Conservation (phyloP, 2,797 vertebrate species). For the Tenualosa ilisha region DNA sequence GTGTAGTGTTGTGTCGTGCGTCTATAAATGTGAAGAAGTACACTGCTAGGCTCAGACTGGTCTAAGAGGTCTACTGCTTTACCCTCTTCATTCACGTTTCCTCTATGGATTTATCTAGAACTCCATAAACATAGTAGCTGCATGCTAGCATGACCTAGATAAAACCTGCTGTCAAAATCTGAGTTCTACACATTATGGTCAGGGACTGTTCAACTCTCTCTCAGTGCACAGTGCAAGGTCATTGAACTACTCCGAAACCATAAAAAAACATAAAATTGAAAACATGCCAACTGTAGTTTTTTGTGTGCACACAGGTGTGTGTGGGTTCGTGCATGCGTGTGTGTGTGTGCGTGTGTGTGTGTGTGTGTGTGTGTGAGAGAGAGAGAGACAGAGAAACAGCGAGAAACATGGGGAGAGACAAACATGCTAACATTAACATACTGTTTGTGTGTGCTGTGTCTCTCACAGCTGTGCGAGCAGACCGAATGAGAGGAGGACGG, state of each 20-base stretch:
- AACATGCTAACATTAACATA: background rate
- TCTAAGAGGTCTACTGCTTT: background rate
- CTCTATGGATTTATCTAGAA: slow-evolving; percentile 53
- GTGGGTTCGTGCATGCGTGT: background rate
- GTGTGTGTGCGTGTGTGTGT: background rate
- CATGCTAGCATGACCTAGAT: slow-evolving; percentile 55
- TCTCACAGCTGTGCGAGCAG: slow-evolving; percentile 76
- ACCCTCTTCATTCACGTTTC: background rate
- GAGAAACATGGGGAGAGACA: background rate
- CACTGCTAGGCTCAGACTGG: background rate
- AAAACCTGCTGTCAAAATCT: slow-evolving; percentile 17
- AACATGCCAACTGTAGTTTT: background rate
- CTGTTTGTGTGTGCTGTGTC: background rate
- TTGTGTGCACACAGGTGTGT: background rate
- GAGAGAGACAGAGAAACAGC: background rate
- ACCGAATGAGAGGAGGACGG: slow-evolving; percentile 82
- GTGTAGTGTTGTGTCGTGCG: background rate
- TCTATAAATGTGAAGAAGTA: background rate
- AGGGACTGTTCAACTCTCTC: background rate
- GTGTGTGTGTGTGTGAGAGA: background rate
- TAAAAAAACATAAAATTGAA: background rate
- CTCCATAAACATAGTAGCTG: slow-evolving; percentile 58
- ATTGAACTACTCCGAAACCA: background rate
- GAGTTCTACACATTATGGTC: background rate
- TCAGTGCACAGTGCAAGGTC: background rate